Evolutionary conservation across 1,140 invertebrate species (phyloP).

Genomic region (Drosophila kurseongensis): DNA sequence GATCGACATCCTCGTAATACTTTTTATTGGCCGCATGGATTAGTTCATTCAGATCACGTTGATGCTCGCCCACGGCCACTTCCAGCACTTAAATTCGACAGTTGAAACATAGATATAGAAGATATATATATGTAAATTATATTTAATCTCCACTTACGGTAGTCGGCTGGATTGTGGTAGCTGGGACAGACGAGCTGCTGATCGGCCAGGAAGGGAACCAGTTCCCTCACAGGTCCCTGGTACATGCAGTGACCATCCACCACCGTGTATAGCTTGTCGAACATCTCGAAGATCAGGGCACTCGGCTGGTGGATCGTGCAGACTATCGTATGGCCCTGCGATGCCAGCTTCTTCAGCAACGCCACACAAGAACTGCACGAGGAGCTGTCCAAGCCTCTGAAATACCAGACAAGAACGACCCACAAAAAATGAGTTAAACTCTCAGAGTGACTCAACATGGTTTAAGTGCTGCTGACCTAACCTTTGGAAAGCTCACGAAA

Average conservation of each 20-base stretch:
- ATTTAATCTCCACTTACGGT: constrained; percentile 80
- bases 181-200: constrained; percentile 93
- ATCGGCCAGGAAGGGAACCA: constrained; percentile 93
- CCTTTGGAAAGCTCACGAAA: constrained; percentile 11
- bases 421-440: constrained; percentile 8
- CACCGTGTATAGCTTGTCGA: constrained; percentile 96
- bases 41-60: constrained; percentile 87
- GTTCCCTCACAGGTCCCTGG: constrained; percentile 89
- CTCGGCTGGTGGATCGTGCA: constrained; percentile 98
- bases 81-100: constrained; percentile 88
- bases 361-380: constrained; percentile 93
- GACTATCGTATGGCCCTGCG: constrained; percentile 91
- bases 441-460: constrained; percentile 10
- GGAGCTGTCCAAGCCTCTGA: constrained; percentile 93
- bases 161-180: constrained; percentile 98
- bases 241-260: constrained; percentile 95
- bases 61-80: constrained; percentile 91
- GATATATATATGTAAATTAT: neutral
- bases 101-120: neutral
- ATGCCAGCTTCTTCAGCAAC: constrained; percentile 90
- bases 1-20: constrained; percentile 85
- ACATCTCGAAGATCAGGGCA: constrained; percentile 97
- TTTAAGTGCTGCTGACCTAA: constrained; percentile 15
- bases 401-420: constrained; percentile 38
- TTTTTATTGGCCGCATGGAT: constrained; percentile 86